Conservation (phyloP, 2,888 invertebrate species). For the Phania funesta region DNA sequence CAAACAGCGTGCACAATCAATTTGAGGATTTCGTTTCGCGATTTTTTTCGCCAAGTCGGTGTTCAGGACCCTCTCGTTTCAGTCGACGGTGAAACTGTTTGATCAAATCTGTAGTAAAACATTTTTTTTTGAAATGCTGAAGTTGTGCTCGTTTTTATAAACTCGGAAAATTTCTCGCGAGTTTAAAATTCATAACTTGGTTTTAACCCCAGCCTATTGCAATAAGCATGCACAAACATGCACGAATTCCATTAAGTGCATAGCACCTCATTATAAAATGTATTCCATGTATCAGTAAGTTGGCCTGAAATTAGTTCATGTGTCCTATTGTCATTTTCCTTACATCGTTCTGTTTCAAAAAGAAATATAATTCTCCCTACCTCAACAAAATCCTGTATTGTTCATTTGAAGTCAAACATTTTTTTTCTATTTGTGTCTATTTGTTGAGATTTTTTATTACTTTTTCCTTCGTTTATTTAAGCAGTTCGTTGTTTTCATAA, state of each 20-base stretch:
- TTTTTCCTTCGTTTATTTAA: constrained; percentile 11
- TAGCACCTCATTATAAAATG: too few species aligned
- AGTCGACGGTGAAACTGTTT: too few species aligned
- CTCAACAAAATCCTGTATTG: constrained; percentile 28
- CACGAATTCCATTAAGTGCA: constrained; percentile 10
- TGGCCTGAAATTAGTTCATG: neutral
- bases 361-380: constrained; percentile 19
- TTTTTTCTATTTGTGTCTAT: constrained; percentile 8
- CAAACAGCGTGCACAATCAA: too few species aligned
- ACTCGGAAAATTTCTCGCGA: neutral
- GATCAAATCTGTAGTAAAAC: too few species aligned
- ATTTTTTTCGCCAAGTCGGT: too few species aligned
- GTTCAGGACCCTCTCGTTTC: too few species aligned
- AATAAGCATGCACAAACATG: neutral
- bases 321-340: neutral
- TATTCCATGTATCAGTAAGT: constrained; percentile 35
- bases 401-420: constrained; percentile 27
- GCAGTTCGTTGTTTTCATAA: constrained; percentile 48
- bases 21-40: too few species aligned
- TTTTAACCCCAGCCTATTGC: neutral
- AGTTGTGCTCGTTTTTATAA: too few species aligned
- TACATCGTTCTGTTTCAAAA: neutral
- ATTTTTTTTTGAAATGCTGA: too few species aligned
- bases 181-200: neutral
- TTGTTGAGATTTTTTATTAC: constrained; percentile 11